Base-by-base conservation (phyloP, 1,140 invertebrate genomes). In the Steinernema feltiae region DNA sequence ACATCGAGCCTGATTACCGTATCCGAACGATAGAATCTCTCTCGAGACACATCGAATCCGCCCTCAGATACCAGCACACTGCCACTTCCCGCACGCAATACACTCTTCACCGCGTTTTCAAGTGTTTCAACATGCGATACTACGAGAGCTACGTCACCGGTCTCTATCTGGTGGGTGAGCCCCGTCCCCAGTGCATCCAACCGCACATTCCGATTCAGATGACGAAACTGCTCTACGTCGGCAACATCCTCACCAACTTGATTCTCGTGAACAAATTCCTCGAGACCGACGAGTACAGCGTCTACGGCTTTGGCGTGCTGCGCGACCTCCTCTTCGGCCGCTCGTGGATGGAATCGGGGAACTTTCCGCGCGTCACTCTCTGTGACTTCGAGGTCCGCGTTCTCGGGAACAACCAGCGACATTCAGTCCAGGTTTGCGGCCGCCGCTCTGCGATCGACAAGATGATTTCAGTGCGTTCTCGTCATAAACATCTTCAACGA, bases 401-500 rank as follows among this genome's bases (percentile, higher is more conserved):
- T 72, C 83, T 89, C 30, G 88, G 89, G 70, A 87, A 88, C 48
- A 84, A 84, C 72, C 84, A 88, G 46, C 87, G 89, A 32, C 86
- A 85, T 70, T 85, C 81, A 15, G 84, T 87, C 12, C 85, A 83
- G 78, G 80, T 82, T 48, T 3, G 29, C 18, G 35, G 35, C 35
- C 7, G 18, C 18, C 35, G 7, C 35, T 7, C 18, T 77, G n/a
- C 18, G 1, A 1, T 17, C 73, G 27, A n/a, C n/a, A n/a, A n/a
- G n/a, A n/a, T n/a, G n/a, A n/a, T 85, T 89, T 70, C 87, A 89
- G 77, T 89, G 89, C 82, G 88, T 89, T 24, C 86, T 89, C 69
- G 89, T 89, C 18, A 89, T 89, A 69, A 89, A 89, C 79, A 84
- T 89, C 30, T 89, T 89, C 82, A 89, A 89, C 82, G 89, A 89